Base-by-base conservation (phyloP, 2,797 vertebrate genomes). In the Sternotherus odoratus region DNA sequence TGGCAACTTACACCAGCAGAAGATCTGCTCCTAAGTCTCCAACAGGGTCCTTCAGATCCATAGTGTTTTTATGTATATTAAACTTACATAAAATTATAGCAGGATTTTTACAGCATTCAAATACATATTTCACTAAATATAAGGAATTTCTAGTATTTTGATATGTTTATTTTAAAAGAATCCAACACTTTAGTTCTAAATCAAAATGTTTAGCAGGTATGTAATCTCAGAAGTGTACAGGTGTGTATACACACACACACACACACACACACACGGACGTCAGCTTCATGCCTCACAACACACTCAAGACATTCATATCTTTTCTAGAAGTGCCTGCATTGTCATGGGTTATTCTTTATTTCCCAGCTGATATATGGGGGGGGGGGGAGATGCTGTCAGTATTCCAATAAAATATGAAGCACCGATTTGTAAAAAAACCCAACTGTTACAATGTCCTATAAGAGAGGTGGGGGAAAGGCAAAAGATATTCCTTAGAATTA, bases 11-110 rank as follows among this genome's bases (percentile, higher is more conserved):
- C 1, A 60, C 60, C 72, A 95, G 72, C 77, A 94, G 83, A 3
- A 87, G 92, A 95, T 95, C 79, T 92, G 84, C 50, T 48, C 80
- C 51, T 90, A 84, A 89, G 91, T 93, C 48, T 91, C 72, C 83
- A 87, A 83, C 56, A 93, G 63, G 33, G 12, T 95, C 82, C 53
- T 94, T 66, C n/a, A 91, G 89, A 94, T 92, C 92, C 3, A 49
- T 48, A 83, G 43, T 94, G 85, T 60, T 81, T 81, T 48, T 48
- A 48, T 81, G 56, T 93, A 84, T 46, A 95, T 95, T 95, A 85
- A 2, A 12, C 4, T 91, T 43, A 69, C 79, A 95, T 94, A 86
- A 95, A 81, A 94, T 94, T 50, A 8, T 15, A 33, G 1, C 33
- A 82, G 46, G 92, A 48, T 28, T 92, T 24, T 72, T 53, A 30